Conservation (phyloP, 2,888 invertebrate species). For the Boloria euphrosyne region DNA sequence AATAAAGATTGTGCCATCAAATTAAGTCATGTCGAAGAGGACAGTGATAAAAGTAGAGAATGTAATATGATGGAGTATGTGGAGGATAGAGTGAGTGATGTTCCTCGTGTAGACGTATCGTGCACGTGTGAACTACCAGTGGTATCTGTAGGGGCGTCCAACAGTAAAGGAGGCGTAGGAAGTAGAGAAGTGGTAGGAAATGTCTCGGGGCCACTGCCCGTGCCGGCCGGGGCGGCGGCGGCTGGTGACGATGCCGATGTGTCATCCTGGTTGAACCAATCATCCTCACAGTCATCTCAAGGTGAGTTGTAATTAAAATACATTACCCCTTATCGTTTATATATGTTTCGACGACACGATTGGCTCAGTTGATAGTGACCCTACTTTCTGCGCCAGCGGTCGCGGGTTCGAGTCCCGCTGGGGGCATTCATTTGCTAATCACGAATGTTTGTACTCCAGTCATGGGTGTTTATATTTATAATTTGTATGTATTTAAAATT, state of each 20-base stretch:
- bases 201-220: constrained; percentile 61
- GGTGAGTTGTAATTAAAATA: not conserved
- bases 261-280: constrained; percentile 45
- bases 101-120: constrained; percentile 27
- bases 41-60: not conserved
- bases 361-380: too few species aligned
- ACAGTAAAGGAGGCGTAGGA: constrained; percentile 22
- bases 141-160: constrained; percentile 34
- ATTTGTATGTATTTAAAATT: too few species aligned
- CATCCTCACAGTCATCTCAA: constrained; percentile 34
- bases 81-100: constrained; percentile 18
- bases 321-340: not conserved
- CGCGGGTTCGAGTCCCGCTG: too few species aligned
- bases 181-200: constrained; percentile 20
- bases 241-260: constrained; percentile 45
- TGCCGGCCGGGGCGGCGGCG: constrained; percentile 61
- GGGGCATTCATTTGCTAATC: too few species aligned
- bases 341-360: too few species aligned
- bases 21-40: not conserved
- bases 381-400: too few species aligned
- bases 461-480: too few species aligned
- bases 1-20: constrained; percentile 6
- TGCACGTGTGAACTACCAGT: constrained; percentile 40
- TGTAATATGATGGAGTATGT: constrained; percentile 24
- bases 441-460: too few species aligned